Evolutionary conservation across 1,140 invertebrate genomes (phyloP), one percentile per base, ranked within the genome.

Genomic region (Orchesella cincta): DNA sequence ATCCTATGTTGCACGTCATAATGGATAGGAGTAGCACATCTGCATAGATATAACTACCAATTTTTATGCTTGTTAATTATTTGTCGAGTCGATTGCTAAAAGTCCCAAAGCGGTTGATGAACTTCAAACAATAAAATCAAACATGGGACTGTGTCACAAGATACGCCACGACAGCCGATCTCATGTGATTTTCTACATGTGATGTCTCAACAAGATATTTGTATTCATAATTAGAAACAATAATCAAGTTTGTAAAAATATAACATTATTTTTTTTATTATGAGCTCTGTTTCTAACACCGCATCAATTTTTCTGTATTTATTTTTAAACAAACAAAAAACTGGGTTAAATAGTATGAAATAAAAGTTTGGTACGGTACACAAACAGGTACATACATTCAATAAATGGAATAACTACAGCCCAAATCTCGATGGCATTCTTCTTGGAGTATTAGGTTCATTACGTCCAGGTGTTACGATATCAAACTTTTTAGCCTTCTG

Each of bases 341-440:
- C n/a, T n/a, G n/a, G n/a, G n/a, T n/a, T n/a, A n/a, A n/a, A n/a
- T n/a, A n/a, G n/a, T n/a, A n/a, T n/a, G n/a, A n/a, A n/a, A n/a
- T n/a, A n/a, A n/a, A n/a, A n/a, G n/a, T n/a, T n/a, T n/a, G n/a
- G n/a, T 46, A 20, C 39, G 39, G 20, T 46, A 46, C 39, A 46
- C 39, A 12, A 46, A 8, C 20, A 20, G 20, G 20, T 20, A 20
- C 8, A 46, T 46, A 46, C 39, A 46, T 12, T 46, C 20, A 46
- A 8, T 46, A 46, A n/a, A n/a, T n/a, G n/a, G n/a, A n/a, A n/a
- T n/a, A 46, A 46, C 86, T 85, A 90, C 29, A 92, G 84, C 3
- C 91, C 92, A 62, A 93, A 89, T 78, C 91, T 84, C 16, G 89
- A 87, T 0, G 91, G 91, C 20, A 90, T 92, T 75, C 90, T 86